A percentile compares a stretch with the other conserved stretches of the same genome.
Evolutionary conservation across 2,888 invertebrate genomes (phyloP).

Genomic region (Dicyrtomina minuta): DNA sequence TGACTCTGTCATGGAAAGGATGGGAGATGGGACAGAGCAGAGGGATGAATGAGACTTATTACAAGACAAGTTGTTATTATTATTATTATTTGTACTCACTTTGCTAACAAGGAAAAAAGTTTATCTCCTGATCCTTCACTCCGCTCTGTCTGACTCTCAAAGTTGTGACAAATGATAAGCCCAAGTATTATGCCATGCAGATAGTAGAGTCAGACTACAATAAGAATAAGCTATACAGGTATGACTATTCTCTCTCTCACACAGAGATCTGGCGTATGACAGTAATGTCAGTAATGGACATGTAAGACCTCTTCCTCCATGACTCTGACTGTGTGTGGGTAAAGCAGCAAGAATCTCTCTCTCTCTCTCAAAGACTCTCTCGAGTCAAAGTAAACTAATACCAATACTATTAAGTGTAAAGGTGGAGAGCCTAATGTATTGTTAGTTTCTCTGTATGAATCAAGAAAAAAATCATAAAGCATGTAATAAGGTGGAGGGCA

Average conservation of each 20-base stretch:
- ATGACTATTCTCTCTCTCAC: too few species aligned
- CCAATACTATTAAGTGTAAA: too few species aligned
- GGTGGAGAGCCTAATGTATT: not conserved
- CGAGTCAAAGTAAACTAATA: not conserved
- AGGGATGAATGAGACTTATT: conserved; percentile 1
- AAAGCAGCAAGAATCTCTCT: too few species aligned
- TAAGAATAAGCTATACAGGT: too few species aligned
- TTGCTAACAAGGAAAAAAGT: conserved; percentile 1
- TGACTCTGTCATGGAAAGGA: conserved; percentile 6
- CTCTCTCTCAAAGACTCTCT: not conserved
- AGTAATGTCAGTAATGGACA: too few species aligned
- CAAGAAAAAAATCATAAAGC: conserved; percentile 21
- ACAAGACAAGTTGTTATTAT: conserved; percentile 11
- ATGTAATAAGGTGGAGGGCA: conserved; percentile 25
- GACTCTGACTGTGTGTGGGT: too few species aligned
- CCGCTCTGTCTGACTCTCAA: too few species aligned
- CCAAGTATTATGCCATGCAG: too few species aligned
- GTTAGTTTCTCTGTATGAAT: conserved; percentile 9
- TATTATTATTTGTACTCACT: conserved; percentile 15
- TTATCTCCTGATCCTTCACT: conserved; percentile 4
- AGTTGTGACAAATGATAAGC: too few species aligned
- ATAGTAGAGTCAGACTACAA: too few species aligned
- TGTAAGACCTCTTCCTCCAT: too few species aligned
- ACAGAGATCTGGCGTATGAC: too few species aligned
- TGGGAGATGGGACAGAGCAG: not conserved